Percentiles rank a stretch among this genome's conserved stretches.
Conservation (phyloP, 2,113 vertebrate species). For the Aptenodytes patagonicus region DNA sequence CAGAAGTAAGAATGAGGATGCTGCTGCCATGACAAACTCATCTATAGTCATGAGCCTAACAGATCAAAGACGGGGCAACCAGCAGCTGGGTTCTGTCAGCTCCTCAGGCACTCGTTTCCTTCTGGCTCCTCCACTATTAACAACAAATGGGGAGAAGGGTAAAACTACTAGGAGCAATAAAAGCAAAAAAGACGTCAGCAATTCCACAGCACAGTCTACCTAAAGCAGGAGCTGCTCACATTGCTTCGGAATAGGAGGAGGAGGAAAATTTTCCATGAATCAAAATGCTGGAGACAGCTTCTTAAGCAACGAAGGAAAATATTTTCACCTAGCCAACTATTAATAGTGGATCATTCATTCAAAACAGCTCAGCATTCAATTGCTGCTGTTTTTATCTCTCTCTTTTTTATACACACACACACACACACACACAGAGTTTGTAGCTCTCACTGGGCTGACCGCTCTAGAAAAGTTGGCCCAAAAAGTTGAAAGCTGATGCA, state of each 20-base stretch:
- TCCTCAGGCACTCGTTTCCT: not conserved
- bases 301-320: not conserved
- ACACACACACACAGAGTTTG: not conserved
- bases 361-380: not conserved
- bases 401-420: rapidly evolving
- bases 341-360: not conserved
- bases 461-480: not conserved
- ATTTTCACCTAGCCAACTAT: not conserved
- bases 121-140: not conserved
- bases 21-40: not conserved
- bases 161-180: not conserved
- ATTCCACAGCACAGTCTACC: not conserved
- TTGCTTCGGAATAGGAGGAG: not conserved
- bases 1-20: not conserved
- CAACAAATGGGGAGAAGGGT: not conserved
- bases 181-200: not conserved
- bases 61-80: not conserved
- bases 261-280: not conserved
- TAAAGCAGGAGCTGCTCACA: not conserved
- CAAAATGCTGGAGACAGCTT: not conserved
- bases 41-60: not conserved
- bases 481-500: not conserved
- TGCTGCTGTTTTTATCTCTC: not conserved
- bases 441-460: not conserved
- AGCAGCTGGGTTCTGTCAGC: not conserved